phyloP scores from a whole-genome alignment of 2,888 invertebrate genomes.

The Acronicta alni region DNA sequence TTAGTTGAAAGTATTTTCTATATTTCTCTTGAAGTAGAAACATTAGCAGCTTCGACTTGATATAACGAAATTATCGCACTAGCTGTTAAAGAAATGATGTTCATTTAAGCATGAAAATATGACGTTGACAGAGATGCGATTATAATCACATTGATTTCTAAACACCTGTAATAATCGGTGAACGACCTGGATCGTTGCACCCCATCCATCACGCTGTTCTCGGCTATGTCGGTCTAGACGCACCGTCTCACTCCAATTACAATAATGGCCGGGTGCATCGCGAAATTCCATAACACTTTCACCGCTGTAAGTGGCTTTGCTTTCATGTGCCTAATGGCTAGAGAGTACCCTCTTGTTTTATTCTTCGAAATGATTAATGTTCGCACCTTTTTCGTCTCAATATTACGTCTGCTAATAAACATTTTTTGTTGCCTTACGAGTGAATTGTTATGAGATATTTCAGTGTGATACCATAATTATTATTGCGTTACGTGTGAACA shows the following conservation, averaged over 20 bases:
- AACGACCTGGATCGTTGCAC: slow-evolving; percentile 42
- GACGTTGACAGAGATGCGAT: slow-evolving; percentile 16
- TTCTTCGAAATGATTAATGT: slow-evolving; percentile 49
- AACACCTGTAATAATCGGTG: slow-evolving; percentile 29
- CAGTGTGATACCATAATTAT: slow-evolving; percentile 31
- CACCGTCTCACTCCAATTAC: slow-evolving; percentile 80
- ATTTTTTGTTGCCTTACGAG: slow-evolving; percentile 30
- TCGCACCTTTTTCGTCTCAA: slow-evolving; percentile 38
- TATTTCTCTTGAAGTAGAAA: neutral
- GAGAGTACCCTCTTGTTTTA: slow-evolving; percentile 55
- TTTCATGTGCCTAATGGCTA: slow-evolving; percentile 73
- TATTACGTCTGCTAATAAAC: slow-evolving; percentile 51
- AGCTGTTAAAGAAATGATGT: slow-evolving; percentile 9
- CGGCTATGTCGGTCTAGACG: slow-evolving; percentile 57
- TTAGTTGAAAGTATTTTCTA: neutral
- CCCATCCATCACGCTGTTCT: slow-evolving; percentile 42
- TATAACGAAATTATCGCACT: neutral
- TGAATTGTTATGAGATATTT: slow-evolving; percentile 29
- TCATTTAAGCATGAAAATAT: slow-evolving; percentile 13
- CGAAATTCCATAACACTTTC: slow-evolving; percentile 82
- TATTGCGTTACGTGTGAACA: slow-evolving; percentile 26
- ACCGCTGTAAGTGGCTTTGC: slow-evolving; percentile 75
- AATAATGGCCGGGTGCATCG: slow-evolving; percentile 76
- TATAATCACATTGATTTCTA: slow-evolving; percentile 34
- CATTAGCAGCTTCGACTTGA: neutral